phyloP scores from a whole-genome alignment of 2,888 invertebrate genomes.

The Acrocyrtus sp. region DNA sequence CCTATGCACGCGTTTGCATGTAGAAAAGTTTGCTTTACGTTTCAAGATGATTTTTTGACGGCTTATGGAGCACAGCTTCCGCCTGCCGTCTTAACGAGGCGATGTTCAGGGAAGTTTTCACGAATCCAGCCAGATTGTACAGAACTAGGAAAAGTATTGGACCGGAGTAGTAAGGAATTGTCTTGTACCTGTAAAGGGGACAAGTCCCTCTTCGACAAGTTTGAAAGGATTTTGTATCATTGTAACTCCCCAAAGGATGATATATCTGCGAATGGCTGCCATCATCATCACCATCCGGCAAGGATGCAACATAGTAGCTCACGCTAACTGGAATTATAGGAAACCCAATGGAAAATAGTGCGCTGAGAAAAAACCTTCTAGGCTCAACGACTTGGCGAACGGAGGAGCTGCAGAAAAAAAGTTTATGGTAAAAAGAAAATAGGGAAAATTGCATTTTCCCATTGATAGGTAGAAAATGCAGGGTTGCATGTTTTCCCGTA shows the following conservation, averaged over 20 bases:
- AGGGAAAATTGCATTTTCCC: not conserved
- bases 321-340: conserved; percentile 25
- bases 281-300: not conserved
- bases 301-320: conserved; percentile 40
- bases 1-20: too few species aligned
- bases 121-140: conserved; percentile 35
- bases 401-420: conserved; percentile 14
- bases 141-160: conserved; percentile 46
- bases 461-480: not conserved
- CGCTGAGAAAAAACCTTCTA: conserved; percentile 39
- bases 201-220: conserved; percentile 14
- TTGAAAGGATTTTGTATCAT: not conserved
- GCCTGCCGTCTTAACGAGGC: conserved; percentile 38
- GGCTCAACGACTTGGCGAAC: conserved; percentile 31
- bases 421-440: not conserved
- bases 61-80: conserved; percentile 41
- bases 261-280: not conserved
- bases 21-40: conserved; percentile 34
- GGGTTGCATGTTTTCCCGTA: too few species aligned
- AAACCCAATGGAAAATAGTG: conserved; percentile 37
- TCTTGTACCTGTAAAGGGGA: conserved; percentile 47
- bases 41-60: conserved; percentile 46
- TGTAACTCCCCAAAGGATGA: not conserved
- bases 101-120: conserved; percentile 45
- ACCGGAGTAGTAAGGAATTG: conserved; percentile 42